Evolutionary conservation across 2,113 vertebrate genomes (phyloP).

Genomic region (Varanus komodoensis): DNA sequence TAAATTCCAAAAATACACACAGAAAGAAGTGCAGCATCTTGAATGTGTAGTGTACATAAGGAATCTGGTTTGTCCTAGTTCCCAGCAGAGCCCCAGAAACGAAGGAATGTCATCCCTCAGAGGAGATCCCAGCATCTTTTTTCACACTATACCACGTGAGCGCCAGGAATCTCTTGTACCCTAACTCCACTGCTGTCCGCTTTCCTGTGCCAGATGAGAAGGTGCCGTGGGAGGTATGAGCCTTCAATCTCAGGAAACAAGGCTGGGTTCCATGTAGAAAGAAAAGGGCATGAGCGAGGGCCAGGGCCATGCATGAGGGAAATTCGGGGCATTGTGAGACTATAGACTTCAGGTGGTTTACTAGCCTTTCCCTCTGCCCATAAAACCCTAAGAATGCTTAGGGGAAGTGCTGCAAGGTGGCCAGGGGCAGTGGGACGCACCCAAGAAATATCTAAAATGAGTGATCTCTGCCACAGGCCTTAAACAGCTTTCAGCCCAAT

Average conservation of each 20-base stretch:
- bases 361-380: not conserved
- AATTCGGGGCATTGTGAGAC: not conserved
- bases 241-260: accelerated
- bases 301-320: not conserved
- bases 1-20: not conserved
- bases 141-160: constrained; percentile 73
- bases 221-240: constrained; percentile 92
- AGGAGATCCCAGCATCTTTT: constrained; percentile 28
- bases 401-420: not conserved
- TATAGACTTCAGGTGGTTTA: not conserved
- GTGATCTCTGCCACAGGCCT: too few species aligned
- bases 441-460: not conserved
- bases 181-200: constrained; percentile 75
- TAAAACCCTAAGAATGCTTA: not conserved
- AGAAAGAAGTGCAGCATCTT: not conserved
- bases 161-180: constrained; percentile 85
- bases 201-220: constrained; percentile 96
- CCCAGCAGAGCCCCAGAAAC: constrained; percentile 42
- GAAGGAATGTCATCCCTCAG: constrained; percentile 33
- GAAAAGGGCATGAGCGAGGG: not conserved
- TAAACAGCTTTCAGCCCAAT: too few species aligned
- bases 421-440: not conserved
- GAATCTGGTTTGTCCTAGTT: constrained; percentile 48
- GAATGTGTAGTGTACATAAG: not conserved
- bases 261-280: not conserved